Conservation (phyloP, 2,113 vertebrate genomes). For the Paedocypris sp. region DNA sequence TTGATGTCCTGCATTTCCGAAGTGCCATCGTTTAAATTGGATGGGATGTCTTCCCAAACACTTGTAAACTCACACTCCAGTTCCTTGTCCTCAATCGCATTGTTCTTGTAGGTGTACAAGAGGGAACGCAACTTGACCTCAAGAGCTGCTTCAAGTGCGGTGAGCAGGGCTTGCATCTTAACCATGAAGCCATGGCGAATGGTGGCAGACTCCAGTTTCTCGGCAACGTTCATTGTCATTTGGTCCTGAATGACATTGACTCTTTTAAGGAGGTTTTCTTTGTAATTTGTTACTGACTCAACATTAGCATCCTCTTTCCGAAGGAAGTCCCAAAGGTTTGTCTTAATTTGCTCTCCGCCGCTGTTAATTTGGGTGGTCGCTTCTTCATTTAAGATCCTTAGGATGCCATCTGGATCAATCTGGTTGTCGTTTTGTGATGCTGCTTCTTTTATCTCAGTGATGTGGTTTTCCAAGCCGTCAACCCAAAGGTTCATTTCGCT, state of each 20-base stretch:
- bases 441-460: constrained; percentile 35
- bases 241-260: constrained; percentile 37
- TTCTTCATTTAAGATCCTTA: constrained; percentile 42
- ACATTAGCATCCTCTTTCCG: constrained; percentile 38
- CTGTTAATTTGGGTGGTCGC: constrained; percentile 38
- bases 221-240: constrained; percentile 28
- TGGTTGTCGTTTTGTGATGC: background rate
- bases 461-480: constrained; percentile 35
- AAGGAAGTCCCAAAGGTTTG: constrained; percentile 39
- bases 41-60: constrained; percentile 49
- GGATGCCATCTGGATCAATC: constrained; percentile 21
- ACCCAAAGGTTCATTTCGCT: constrained; percentile 50
- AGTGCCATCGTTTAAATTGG: constrained; percentile 40
- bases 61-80: constrained; percentile 54
- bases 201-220: constrained; percentile 36
- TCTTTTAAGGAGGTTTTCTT: constrained; percentile 41
- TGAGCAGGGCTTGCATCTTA: constrained; percentile 45
- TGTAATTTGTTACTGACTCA: constrained; percentile 40
- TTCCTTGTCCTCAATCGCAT: constrained; percentile 35
- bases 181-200: constrained; percentile 40
- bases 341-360: constrained; percentile 37
- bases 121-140: constrained; percentile 46
- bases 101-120: constrained; percentile 40
- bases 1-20: constrained; percentile 47
- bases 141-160: constrained; percentile 37